Percentiles rank a stretch among this genome's conserved stretches.
Conservation (phyloP, 1,140 invertebrate species). For the Amyelois transitella region DNA sequence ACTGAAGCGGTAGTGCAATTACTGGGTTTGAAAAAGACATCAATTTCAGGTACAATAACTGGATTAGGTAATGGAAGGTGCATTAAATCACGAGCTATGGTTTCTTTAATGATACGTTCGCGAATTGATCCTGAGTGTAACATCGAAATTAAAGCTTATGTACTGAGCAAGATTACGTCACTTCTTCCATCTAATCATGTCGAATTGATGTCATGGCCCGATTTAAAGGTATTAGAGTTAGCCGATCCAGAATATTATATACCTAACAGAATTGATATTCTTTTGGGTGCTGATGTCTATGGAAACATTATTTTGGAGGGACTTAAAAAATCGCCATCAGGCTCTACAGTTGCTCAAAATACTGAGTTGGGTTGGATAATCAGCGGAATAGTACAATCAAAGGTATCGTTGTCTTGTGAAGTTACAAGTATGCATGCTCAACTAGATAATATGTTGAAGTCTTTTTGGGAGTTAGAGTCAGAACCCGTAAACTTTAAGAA, state of each 20-base stretch:
- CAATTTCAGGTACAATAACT: slow-evolving; percentile 15
- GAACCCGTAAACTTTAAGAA: slow-evolving; percentile 22
- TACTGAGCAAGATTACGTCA: slow-evolving; percentile 12
- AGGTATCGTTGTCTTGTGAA: slow-evolving; percentile 3
- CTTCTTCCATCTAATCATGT: slow-evolving; percentile 7
- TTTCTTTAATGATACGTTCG: slow-evolving; percentile 12
- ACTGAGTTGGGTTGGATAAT: slow-evolving; percentile 16
- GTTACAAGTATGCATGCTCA: slow-evolving; percentile 18
- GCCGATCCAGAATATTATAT: slow-evolving; percentile 12
- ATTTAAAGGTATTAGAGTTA: slow-evolving; percentile 3
- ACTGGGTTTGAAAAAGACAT: slow-evolving; percentile 9
- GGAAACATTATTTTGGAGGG: slow-evolving; percentile 9
- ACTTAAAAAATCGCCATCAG: slow-evolving; percentile 5
- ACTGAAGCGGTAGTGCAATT: slow-evolving; percentile 16
- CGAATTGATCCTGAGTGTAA: slow-evolving; percentile 4
- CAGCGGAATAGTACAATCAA: background rate
- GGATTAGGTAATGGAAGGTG: slow-evolving; percentile 6
- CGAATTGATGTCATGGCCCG: background rate
- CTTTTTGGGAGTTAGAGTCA: slow-evolving; percentile 29
- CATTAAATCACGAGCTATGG: slow-evolving; percentile 13
- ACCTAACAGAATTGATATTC: slow-evolving; percentile 16
- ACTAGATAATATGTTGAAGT: slow-evolving; percentile 17
- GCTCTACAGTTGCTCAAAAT: slow-evolving; percentile 12
- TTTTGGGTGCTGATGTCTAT: slow-evolving; percentile 16
- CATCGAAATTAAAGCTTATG: slow-evolving; percentile 9